These are phyloP conservation scores for Spialia ferax DNA, from an alignment of 2,888 invertebrate genomes.

Conservation along the genomic window DNA sequence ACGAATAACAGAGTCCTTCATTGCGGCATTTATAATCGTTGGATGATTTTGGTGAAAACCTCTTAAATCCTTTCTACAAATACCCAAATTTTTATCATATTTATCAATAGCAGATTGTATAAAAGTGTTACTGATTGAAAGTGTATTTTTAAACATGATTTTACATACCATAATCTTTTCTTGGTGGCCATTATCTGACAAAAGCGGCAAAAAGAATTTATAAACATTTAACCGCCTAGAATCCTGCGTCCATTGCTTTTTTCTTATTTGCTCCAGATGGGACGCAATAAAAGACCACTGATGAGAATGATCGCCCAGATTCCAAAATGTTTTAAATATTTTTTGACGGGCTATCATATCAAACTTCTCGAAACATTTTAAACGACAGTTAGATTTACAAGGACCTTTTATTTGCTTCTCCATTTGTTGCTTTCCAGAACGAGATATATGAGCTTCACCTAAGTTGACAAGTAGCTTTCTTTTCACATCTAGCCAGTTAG, in stretches of 20 bases:
- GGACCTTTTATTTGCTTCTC: constrained; percentile 22
- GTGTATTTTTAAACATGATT: constrained; percentile 40
- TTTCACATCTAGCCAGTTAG: too few relatives aligned
- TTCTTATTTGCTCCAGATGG: constrained; percentile 38
- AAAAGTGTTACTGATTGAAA: constrained; percentile 41
- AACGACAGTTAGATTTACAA: constrained; percentile 39
- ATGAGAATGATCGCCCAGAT: constrained; percentile 39
- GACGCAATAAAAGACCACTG: constrained; percentile 42
- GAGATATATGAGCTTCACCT: constrained; percentile 39
- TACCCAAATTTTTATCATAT: constrained; percentile 39
- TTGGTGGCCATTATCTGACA: constrained; percentile 38
- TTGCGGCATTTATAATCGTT: constrained; percentile 41
- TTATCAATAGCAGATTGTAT: constrained; percentile 39
- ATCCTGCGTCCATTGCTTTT: constrained; percentile 43
- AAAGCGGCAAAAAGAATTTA: constrained; percentile 42
- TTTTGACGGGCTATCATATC: constrained; percentile 24
- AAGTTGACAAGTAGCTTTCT: too few relatives aligned
- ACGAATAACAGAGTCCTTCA: constrained; percentile 41
- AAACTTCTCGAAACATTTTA: constrained; percentile 43
- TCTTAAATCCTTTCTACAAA: constrained; percentile 39
- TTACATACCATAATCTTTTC: constrained; percentile 40
- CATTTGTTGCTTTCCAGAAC: constrained; percentile 41
- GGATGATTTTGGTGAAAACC: constrained; percentile 40
- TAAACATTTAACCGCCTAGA: constrained; percentile 43
- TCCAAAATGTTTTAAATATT: too few relatives aligned